Base-by-base conservation (phyloP, 2,113 vertebrate genomes). In the Alaudala cheleensis region DNA sequence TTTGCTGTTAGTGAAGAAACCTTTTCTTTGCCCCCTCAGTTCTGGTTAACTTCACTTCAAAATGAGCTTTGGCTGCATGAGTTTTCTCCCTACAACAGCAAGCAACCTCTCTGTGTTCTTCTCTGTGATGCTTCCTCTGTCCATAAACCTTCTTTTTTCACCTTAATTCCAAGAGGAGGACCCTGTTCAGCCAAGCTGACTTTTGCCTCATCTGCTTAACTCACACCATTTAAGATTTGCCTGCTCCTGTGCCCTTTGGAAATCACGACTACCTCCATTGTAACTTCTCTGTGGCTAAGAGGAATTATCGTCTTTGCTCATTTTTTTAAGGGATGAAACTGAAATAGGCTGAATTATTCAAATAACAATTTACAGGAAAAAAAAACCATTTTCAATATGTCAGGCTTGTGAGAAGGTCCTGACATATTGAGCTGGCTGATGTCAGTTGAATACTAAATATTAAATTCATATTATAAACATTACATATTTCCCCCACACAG, bases 181-280 rank as follows among this genome's bases (percentile, higher is more conserved):
- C 13, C 5, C 33, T 58, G 33, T 57, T 65, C 33, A 58, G 23
- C 19, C 51, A 58, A 51, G 33, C 15, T 31, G 16, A 12, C 22
- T 81, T 81, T 56, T 73, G 37, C 23, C 13, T 81, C 13, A 19
- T 44, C 58, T 44, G 3, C 11, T 28, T 33, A 12, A 44, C 12
- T 20, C 24, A 26, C 0, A 0, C 12, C 9, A n/a, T 51, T 58
- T 58, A 60, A 69, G 28, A 51, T 37, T 81, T 73, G 20, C 11
- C 16, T 50, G 8, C 16, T 66, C 20, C 33, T 22, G 9, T 45
- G 33, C 9, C 22, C 9, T 50, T 57, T 47, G 24, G 19, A 56
- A 56, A 29, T 57, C 10, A 4, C 11, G 77, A n/a, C 12, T 60
- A 39, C 17, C 61, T 34, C 10, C 14, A n/a, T 26, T 9, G 11